Conservation (phyloP, 2,888 invertebrate species). For the Eupeodes luniger region DNA sequence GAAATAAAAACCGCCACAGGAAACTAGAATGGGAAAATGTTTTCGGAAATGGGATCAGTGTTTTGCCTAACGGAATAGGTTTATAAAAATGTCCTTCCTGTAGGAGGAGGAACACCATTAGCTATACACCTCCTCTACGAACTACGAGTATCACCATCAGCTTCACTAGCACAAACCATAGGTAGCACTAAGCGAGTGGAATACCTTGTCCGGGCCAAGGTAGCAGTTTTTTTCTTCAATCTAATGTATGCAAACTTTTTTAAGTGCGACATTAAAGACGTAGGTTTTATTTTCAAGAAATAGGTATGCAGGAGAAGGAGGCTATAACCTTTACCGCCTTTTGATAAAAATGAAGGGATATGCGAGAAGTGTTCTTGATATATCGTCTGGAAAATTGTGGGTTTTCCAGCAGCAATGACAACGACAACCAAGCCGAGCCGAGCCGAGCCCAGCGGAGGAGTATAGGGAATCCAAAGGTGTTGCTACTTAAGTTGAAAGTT, state of each 20-base stretch:
- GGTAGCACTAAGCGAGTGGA: not conserved
- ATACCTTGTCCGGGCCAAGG: conserved; percentile 17
- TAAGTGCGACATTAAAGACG: conserved; percentile 67
- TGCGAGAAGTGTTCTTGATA: conserved; percentile 55
- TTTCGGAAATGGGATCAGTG: conserved; percentile 74
- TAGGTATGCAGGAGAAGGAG: not conserved
- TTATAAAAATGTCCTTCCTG: conserved; percentile 72
- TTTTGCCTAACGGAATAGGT: conserved; percentile 73
- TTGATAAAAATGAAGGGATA: conserved; percentile 29
- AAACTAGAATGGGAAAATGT: conserved; percentile 63
- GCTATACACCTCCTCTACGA: conserved; percentile 19
- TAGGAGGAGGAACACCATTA: conserved; percentile 51
- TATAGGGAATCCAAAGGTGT: not conserved
- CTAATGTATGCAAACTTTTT: conserved; percentile 71
- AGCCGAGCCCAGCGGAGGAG: not conserved
- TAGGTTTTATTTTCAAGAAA: conserved; percentile 53
- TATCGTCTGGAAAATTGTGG: conserved; percentile 69
- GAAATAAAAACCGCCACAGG: conserved; percentile 39
- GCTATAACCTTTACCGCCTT: conserved; percentile 29
- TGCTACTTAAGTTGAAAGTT: conserved; percentile 36
- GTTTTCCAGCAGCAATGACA: conserved; percentile 47
- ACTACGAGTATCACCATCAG: not conserved
- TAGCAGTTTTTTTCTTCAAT: not conserved
- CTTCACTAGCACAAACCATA: not conserved
- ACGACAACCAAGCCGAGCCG: not conserved